phyloP scores from a whole-genome alignment of 2,797 vertebrate genomes.

The Silurus lanzhouensis region DNA sequence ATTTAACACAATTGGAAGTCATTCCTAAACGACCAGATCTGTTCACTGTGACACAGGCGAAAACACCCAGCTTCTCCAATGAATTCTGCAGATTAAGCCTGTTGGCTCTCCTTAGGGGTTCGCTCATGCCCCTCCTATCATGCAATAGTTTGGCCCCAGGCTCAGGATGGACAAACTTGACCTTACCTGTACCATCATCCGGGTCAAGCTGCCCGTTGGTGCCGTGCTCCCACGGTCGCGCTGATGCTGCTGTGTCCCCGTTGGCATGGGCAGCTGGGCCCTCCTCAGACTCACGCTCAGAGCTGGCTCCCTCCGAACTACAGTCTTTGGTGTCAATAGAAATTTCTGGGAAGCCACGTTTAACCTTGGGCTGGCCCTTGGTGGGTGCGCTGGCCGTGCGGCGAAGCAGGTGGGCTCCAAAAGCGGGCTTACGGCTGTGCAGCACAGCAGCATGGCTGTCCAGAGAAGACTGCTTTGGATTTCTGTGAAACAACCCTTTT shows the following conservation, averaged over 20 bases:
- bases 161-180: conserved; percentile 57
- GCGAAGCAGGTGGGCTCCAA: conserved; percentile 90
- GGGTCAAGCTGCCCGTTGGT: conserved; percentile 75
- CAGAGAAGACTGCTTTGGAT: conserved; percentile 95
- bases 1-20: conserved; percentile 91
- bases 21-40: conserved; percentile 84
- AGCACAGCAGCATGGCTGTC: conserved; percentile 99
- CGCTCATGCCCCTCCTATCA: conserved; percentile 73
- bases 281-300: conserved; percentile 79
- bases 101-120: conserved; percentile 79
- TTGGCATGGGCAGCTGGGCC: conserved; percentile 60
- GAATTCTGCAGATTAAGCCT: conserved; percentile 73
- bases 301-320: conserved; percentile 82
- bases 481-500: conserved; percentile 98
- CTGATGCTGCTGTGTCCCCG: conserved; percentile 41
- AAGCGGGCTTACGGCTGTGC: conserved; percentile 87
- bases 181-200: conserved; percentile 91
- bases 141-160: conserved; percentile 56
- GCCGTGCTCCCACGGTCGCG: conserved; percentile 67
- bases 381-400: conserved; percentile 95
- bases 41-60: conserved; percentile 81
- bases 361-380: conserved; percentile 90
- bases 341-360: conserved; percentile 88
- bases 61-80: conserved; percentile 73
- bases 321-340: conserved; percentile 84